These are phyloP conservation scores for Leptopilina clavipes DNA, from an alignment of 1,140 invertebrate genomes.

Conservation along the genomic window DNA sequence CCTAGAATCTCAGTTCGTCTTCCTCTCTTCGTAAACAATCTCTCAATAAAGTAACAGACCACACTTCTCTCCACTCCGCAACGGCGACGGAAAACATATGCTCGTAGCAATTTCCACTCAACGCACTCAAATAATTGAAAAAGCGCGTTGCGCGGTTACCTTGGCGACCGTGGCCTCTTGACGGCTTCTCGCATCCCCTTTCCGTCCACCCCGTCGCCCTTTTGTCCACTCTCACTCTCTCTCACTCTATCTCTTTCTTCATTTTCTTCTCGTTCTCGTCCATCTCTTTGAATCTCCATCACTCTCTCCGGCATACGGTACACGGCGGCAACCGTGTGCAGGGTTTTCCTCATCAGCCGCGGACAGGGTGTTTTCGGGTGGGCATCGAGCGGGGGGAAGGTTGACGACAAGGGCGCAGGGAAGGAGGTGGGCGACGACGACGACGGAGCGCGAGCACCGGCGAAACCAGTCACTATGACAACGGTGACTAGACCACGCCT, in stretches of 20 bases:
- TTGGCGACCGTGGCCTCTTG: slow-evolving; percentile 46
- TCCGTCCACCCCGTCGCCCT: slow-evolving; percentile 25
- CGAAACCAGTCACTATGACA: slow-evolving; percentile 73
- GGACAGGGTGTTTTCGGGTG: slow-evolving; percentile 55
- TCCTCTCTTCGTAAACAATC: not conserved
- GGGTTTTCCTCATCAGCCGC: slow-evolving; percentile 51
- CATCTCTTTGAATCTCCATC: slow-evolving; percentile 46
- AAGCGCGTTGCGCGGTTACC: slow-evolving; percentile 52
- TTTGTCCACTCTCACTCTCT: slow-evolving; percentile 47
- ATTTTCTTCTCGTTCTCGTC: slow-evolving; percentile 46
- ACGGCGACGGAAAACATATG: slow-evolving; percentile 33
- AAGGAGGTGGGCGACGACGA: slow-evolving; percentile 58
- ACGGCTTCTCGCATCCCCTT: slow-evolving; percentile 14
- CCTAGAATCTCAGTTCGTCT: not conserved
- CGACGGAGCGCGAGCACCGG: slow-evolving; percentile 64
- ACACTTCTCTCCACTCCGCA: slow-evolving; percentile 2
- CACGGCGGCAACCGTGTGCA: too few species aligned
- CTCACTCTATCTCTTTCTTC: slow-evolving; percentile 14
- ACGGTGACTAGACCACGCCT: slow-evolving; percentile 74
- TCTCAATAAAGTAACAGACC: not conserved
- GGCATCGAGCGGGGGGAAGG: slow-evolving; percentile 41
- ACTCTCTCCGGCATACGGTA: slow-evolving; percentile 42
- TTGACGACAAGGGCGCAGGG: slow-evolving; percentile 50
- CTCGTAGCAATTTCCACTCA: too few species aligned
- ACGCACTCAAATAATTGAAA: slow-evolving; percentile 17